A percentile compares a stretch with the other conserved stretches of the same genome.
phyloP scores from a whole-genome alignment of 2,888 invertebrate genomes.

The Halictus ligatus region DNA sequence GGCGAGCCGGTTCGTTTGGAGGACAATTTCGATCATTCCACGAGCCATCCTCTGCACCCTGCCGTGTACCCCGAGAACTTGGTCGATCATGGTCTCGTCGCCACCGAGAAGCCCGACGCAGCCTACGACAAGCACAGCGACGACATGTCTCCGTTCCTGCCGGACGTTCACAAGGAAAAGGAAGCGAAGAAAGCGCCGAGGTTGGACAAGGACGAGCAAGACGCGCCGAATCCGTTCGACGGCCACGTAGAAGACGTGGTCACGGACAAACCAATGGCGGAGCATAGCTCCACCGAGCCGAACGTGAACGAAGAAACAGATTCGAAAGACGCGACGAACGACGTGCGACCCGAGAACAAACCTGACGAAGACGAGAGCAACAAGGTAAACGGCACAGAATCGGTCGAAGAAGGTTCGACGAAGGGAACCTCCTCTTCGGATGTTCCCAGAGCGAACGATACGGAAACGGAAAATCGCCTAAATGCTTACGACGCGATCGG shows the following conservation, averaged over 20 bases:
- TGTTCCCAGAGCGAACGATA: constrained; percentile 48
- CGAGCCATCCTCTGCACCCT: constrained; percentile 66
- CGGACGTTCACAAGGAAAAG: constrained; percentile 87
- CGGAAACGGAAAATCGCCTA: constrained; percentile 25
- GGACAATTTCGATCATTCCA: constrained; percentile 65
- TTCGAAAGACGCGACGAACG: constrained; percentile 54
- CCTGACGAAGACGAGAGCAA: constrained; percentile 9
- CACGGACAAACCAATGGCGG: constrained; percentile 56
- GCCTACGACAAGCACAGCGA: constrained; percentile 81
- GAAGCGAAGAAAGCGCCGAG: constrained; percentile 83
- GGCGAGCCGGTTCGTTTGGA: constrained; percentile 43
- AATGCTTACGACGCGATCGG: constrained; percentile 20
- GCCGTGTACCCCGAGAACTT: constrained; percentile 61
- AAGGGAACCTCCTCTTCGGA: constrained; percentile 15
- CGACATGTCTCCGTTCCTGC: constrained; percentile 89
- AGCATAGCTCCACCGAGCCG: constrained; percentile 3
- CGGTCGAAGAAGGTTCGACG: constrained; percentile 17
- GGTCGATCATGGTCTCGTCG: constrained; percentile 43
- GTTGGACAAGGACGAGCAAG: constrained; percentile 85
- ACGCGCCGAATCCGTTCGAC: constrained; percentile 85
- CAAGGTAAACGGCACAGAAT: constrained; percentile 11
- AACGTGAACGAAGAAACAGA: constrained; percentile 40
- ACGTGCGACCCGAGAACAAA: constrained; percentile 36
- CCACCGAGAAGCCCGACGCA: constrained; percentile 60
- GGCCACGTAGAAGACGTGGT: constrained; percentile 78